Percentiles rank a stretch among this genome's conserved stretches.
phyloP scores from a whole-genome alignment of 2,888 invertebrate genomes.

The Patella depressa region DNA sequence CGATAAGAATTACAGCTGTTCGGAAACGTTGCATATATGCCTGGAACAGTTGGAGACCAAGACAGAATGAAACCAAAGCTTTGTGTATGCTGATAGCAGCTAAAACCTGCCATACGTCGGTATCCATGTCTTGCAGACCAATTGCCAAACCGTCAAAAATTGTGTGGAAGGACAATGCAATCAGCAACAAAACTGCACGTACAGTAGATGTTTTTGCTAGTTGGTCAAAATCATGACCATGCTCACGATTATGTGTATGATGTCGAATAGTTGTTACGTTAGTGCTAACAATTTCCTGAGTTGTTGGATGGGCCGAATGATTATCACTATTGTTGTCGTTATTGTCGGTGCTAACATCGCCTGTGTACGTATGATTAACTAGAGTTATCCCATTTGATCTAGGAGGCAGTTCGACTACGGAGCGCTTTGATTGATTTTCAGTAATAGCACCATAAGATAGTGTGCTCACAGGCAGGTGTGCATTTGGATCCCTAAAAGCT shows the following conservation, averaged over 20 bases:
- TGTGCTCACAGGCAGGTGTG: neutral
- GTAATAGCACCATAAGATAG: neutral
- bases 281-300: neutral
- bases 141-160: slow-evolving; percentile 76
- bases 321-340: neutral
- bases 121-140: slow-evolving; percentile 71
- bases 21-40: slow-evolving; percentile 55
- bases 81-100: slow-evolving; percentile 75
- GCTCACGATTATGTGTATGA: neutral
- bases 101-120: slow-evolving; percentile 60
- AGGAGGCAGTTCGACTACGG: neutral
- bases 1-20: slow-evolving; percentile 18
- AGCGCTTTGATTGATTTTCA: neutral
- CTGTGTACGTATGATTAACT: neutral
- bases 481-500: neutral
- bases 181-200: slow-evolving; percentile 72
- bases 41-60: slow-evolving; percentile 73
- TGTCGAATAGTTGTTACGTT: neutral
- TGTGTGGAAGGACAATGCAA: slow-evolving; percentile 75
- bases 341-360: neutral
- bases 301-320: neutral
- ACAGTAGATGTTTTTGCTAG: slow-evolving; percentile 21
- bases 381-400: neutral
- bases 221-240: neutral
- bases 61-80: slow-evolving; percentile 74